Evolutionary conservation across 2,888 invertebrate genomes (phyloP).

Genomic region (Archaeoteleia sp.): DNA sequence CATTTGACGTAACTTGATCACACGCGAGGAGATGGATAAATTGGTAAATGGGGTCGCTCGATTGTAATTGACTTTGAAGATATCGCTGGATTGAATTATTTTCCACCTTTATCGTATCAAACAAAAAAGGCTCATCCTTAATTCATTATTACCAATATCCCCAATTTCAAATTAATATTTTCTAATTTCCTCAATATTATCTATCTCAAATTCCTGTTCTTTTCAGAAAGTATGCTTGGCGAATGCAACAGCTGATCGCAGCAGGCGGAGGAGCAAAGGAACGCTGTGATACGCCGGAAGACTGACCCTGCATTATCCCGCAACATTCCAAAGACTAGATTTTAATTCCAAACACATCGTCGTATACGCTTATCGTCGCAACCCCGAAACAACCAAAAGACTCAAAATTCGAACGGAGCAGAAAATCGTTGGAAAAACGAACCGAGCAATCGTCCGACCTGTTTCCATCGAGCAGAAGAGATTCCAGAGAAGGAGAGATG

Average conservation of each 20-base stretch:
- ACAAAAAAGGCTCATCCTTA: no score
- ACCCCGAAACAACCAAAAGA: no score
- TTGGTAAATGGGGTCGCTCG: slow-evolving; percentile 29
- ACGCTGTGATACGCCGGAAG: slow-evolving; percentile 43
- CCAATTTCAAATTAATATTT: no score
- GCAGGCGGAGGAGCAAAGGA: neutral
- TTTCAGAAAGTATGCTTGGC: slow-evolving; percentile 30
- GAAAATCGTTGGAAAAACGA: slow-evolving; percentile 18
- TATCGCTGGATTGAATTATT: no score
- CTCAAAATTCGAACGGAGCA: slow-evolving; percentile 5
- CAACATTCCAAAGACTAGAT: slow-evolving; percentile 43
- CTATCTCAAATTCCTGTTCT: neutral
- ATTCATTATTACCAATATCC: no score
- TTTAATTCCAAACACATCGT: slow-evolving; percentile 2
- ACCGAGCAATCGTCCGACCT: neutral
- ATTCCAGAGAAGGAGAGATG: slow-evolving; percentile 68
- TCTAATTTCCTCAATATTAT: no score
- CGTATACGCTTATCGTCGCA: no score
- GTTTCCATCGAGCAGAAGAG: slow-evolving; percentile 31
- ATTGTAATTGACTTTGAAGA: neutral
- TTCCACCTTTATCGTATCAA: no score
- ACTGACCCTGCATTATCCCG: slow-evolving; percentile 24
- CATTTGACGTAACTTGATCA: slow-evolving; percentile 31
- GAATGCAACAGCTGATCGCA: slow-evolving; percentile 33
- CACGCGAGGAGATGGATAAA: slow-evolving; percentile 19